Evolutionary conservation across 1,140 invertebrate species (phyloP).

Genomic region (Eupristina koningsbergeri): DNA sequence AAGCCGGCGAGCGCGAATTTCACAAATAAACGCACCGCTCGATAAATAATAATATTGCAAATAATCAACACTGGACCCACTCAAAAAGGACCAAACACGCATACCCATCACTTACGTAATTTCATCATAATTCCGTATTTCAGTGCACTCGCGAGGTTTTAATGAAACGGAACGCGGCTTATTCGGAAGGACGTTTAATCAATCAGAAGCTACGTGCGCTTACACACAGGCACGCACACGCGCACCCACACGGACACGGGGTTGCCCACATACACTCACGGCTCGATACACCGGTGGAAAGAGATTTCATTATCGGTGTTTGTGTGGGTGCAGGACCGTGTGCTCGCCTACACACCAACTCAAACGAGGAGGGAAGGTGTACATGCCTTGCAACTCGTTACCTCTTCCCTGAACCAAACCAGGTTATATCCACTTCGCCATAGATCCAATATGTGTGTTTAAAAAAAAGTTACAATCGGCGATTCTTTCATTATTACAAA

Average conservation of each 20-base stretch:
- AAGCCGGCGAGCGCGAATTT: background rate
- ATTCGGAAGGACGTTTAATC: conserved; percentile 57
- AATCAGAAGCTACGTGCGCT: conserved; percentile 51
- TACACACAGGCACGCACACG: background rate
- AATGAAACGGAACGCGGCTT: conserved; percentile 53
- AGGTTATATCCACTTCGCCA: no score
- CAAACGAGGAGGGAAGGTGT: no score
- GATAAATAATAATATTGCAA: background rate
- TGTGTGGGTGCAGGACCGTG: background rate
- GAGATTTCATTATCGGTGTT: conserved; percentile 54
- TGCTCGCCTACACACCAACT: background rate
- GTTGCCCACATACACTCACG: background rate
- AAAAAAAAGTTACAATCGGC: no score
- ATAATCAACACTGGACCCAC: background rate
- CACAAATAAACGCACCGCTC: background rate
- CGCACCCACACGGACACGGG: no score
- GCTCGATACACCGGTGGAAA: conserved; percentile 23
- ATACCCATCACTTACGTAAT: conserved; percentile 6
- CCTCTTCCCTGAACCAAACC: no score
- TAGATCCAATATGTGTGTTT: no score
- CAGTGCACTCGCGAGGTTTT: conserved; percentile 34
- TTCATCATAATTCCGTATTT: conserved; percentile 22
- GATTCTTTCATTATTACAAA: no score
- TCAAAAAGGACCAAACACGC: background rate
- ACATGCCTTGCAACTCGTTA: no score